Conservation (phyloP, 1,140 invertebrate species). For the Drosophila cardini region DNA sequence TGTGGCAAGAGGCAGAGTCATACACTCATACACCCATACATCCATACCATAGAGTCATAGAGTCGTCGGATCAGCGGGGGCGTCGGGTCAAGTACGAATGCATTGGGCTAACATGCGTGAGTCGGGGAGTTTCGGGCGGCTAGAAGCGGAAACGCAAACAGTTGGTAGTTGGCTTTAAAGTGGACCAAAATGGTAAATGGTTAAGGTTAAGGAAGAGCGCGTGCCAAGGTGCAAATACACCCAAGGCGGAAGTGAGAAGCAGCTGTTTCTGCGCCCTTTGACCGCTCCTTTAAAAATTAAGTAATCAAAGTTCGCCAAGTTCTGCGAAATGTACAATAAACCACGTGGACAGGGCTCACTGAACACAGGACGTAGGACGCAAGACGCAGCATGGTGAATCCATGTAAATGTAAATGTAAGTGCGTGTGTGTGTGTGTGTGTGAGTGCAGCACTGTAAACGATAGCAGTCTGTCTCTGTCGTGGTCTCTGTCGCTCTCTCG, state of each 20-base stretch:
- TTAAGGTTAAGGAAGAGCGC: slow-evolving; percentile 41
- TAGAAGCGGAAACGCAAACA: slow-evolving; percentile 51
- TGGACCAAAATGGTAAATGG: slow-evolving; percentile 18
- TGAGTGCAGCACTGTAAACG: slow-evolving; percentile 18
- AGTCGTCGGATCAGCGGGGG: slow-evolving; percentile 62
- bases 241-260: slow-evolving; percentile 60
- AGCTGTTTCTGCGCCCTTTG: slow-evolving; percentile 32
- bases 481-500: background rate
- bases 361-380: background rate
- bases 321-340: slow-evolving; percentile 18
- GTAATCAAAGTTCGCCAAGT: slow-evolving; percentile 59
- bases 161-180: slow-evolving; percentile 49
- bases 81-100: slow-evolving; percentile 68
- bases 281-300: slow-evolving; percentile 48
- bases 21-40: background rate
- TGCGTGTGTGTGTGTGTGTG: no score
- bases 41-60: background rate
- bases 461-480: slow-evolving; percentile 17
- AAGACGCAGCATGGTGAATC: slow-evolving; percentile 28
- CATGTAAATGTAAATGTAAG: background rate
- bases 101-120: slow-evolving; percentile 40
- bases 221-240: slow-evolving; percentile 67
- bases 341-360: slow-evolving; percentile 12
- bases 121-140: slow-evolving; percentile 21
- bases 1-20: slow-evolving; percentile 42